Percentiles rank a stretch among this genome's conserved stretches.
Conservation (phyloP, 2,888 invertebrate genomes). For the Phrixothrix hirtus region DNA sequence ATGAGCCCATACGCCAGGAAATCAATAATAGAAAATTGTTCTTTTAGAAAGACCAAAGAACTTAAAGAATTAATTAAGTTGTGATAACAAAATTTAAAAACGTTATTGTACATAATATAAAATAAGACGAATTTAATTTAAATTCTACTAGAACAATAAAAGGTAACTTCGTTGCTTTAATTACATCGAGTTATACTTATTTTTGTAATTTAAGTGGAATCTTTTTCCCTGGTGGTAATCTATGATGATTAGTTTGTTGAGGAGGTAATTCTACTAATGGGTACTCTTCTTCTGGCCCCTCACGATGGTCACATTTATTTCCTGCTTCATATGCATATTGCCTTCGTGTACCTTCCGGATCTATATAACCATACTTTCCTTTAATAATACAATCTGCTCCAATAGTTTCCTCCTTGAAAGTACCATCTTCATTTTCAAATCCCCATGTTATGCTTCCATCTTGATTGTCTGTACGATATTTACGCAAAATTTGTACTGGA, state of each 20-base stretch:
- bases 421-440: conserved; percentile 85
- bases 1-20: too few species aligned
- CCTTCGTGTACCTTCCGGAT: conserved; percentile 79
- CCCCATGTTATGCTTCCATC: conserved; percentile 88
- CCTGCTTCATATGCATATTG: conserved; percentile 85
- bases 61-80: too few species aligned
- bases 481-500: conserved; percentile 54
- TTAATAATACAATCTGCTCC: conserved; percentile 70
- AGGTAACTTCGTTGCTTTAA: too few species aligned
- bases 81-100: too few species aligned
- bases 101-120: too few species aligned
- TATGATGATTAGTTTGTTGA: neutral
- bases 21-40: too few species aligned
- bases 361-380: conserved; percentile 82
- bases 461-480: conserved; percentile 76
- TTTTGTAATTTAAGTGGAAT: too few species aligned
- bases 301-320: conserved; percentile 70
- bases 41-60: too few species aligned
- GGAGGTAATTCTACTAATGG: conserved; percentile 25
- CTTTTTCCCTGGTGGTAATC: neutral
- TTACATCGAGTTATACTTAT: too few species aligned
- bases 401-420: conserved; percentile 82
- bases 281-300: conserved; percentile 51
- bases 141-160: too few species aligned
- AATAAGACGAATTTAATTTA: too few species aligned